phyloP scores from a whole-genome alignment of 1,140 invertebrate species.

The Lucilia cuprina region DNA sequence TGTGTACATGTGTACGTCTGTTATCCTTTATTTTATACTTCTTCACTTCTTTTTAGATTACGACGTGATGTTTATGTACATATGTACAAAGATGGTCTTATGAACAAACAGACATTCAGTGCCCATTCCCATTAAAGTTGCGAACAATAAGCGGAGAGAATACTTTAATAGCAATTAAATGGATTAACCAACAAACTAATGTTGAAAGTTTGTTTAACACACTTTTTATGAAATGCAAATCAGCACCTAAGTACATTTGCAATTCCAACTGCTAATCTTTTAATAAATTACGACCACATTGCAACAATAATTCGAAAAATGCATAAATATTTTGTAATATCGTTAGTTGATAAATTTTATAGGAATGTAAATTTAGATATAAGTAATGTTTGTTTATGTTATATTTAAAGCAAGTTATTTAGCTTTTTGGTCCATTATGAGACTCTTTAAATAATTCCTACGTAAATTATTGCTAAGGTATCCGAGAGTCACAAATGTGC shows the following conservation, averaged over 20 bases:
- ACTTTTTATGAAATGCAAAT: background rate
- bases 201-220: background rate
- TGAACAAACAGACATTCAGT: background rate
- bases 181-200: conserved; percentile 2
- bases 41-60: background rate
- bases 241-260: background rate
- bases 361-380: no score
- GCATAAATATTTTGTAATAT: no score
- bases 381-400: no score
- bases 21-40: background rate
- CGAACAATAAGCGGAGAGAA: background rate
- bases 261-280: no score
- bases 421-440: no score
- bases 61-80: conserved; percentile 27
- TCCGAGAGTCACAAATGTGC: no score
- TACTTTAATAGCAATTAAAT: background rate
- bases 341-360: no score
- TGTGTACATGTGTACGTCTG: background rate
- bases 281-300: no score
- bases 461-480: no score
- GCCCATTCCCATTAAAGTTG: background rate
- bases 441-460: no score
- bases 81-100: background rate
- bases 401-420: no score
- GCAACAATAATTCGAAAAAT: no score